Evolutionary conservation across 2,888 invertebrate species (phyloP), one percentile per base, ranked within the genome.

Genomic region (Drosophila formosana): DNA sequence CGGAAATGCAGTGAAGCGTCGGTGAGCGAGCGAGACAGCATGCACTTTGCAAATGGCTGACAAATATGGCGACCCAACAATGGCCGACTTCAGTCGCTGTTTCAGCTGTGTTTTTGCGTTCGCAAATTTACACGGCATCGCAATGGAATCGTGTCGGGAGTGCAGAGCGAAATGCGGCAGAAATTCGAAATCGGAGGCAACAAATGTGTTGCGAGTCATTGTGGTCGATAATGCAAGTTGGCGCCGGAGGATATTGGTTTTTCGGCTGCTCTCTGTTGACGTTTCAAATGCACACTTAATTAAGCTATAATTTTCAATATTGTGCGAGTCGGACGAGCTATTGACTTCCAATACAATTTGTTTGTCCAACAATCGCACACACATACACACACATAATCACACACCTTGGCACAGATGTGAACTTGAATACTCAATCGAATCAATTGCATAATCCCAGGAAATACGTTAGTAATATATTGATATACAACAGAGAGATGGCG

Each of bases 1-100:
- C 84, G 89, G 69, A 80, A 83, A 72, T 84, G 75, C 71, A 86
- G 47, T 56, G 37, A 63, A 30, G 53, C 53, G 28, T 7, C 53
- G 28, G 8, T 6, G 37, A 11, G 11, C 62, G 13, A 57, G 47
- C 52, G 57, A 65, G 58, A 67, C 53, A 30, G 30, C 62, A 26
- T 46, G 26, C 23, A 51, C 51, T 28, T 34, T 46, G 47, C 51
- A 69, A 79, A 79, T 65, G 72, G 61, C 76, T 75, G 86, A 82
- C 86, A 82, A 82, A 82, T 82, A 88, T 82, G 86, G 72, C 74
- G 66, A 45, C 25, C 69, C 49, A 64, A 82, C 87, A 73, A 69
- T 76, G 63, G 78, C 41, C 61, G 55, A 61, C 70, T 49, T 62
- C 47, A 41, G 57, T 63, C 49, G 60, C 46, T 32, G 30, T 18